Evolutionary conservation across 1,140 invertebrate genomes (phyloP), one percentile per base, ranked within the genome.

Genomic region (Anastatus disparis): DNA sequence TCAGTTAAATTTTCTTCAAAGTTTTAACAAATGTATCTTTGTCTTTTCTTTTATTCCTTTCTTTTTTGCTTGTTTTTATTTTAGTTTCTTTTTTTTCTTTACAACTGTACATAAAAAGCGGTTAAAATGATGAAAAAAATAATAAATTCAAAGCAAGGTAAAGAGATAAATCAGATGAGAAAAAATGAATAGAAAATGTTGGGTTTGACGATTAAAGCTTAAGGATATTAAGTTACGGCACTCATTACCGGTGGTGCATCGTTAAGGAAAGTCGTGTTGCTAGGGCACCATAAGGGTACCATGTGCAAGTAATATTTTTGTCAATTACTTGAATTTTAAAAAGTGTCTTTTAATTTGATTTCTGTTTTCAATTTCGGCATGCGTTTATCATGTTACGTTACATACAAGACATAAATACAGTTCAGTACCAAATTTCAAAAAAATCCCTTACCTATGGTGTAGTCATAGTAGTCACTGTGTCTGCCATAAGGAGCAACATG

Each of bases 391-490:
- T n/a, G n/a, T n/a, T n/a, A n/a, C n/a, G 26, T 42, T 8, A 44
- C 6, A 20, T 20, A 17, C 31, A 55, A 56, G 4, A 42, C n/a
- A 59, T 44, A 3, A 9, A 13, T 27, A 26, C 38, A 3, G 12
- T 7, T 15, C 17, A 40, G 17, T 31, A n/a, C n/a, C n/a, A 64
- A 38, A 55, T 40, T 50, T 22, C 7, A 35, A 50, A 17, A 17
- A 29, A 50, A 10, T 35, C 56, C 17, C 35, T 74, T 72, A 82
- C 80, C 80, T 77, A 82, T 79, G 26, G 75, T 64, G 20, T 75
- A 82, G 20, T 78, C 74, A 75, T 81, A 82, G 15, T 77, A 67
- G 55, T 79, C 79, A 71, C 80, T 81, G 63, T 81, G 75, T n/a
- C 81, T 74, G 29, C 78, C 77, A 26, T 75, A 80, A 22, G 74